Evolutionary conservation across 1,140 invertebrate genomes (phyloP), one percentile per base, ranked within the genome.

Genomic region (Archegozetes longisetosus): DNA sequence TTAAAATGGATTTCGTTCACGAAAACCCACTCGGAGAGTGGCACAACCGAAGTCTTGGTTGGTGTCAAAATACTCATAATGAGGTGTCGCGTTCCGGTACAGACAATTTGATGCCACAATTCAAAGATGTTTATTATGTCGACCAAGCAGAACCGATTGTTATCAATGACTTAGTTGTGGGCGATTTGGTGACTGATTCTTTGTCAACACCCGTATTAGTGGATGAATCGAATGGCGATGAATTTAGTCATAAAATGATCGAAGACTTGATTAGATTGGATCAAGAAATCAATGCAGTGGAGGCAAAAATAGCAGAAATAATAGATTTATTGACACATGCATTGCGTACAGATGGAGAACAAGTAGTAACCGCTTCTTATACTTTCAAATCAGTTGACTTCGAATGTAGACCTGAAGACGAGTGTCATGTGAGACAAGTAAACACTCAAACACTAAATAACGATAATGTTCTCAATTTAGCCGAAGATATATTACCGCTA

Each of bases 301-400:
- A 22, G 4, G 49, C 24, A 22, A 4, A 51, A 22, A 9, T 20
- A 51, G 49, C 6, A 9, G 4, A 22, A n/a, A 6, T 51, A 4
- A 20, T 24, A 9, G 49, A 51, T 12, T n/a, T 51, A 9, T 51
- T 20, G 12, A 12, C 49, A 4, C 4, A 51, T 51, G 49, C 49
- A 4, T 6, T 51, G n/a, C 49, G 49, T 51, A 51, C n/a, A 4
- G n/a, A 51, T 51, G 49, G 49, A 4, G 49, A 51, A 4, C 49
- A 51, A 51, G 20, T 20, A 12, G 20, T 51, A 9, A 51, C 24
- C 20, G 49, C 49, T 9, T n/a, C 49, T 4, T n/a, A 22, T 12
- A 51, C 49, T 17, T 64, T 64, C 58, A 52, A 64, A 50, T 53
- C 61, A 22, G 54, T 57, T 2, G 20, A 13, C 2, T 64, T 62